Percentiles rank a stretch among this genome's conserved stretches.
These are phyloP conservation scores for Myotis brandtii DNA, from an alignment of 2,113 vertebrate genomes.

Conservation along the genomic window DNA sequence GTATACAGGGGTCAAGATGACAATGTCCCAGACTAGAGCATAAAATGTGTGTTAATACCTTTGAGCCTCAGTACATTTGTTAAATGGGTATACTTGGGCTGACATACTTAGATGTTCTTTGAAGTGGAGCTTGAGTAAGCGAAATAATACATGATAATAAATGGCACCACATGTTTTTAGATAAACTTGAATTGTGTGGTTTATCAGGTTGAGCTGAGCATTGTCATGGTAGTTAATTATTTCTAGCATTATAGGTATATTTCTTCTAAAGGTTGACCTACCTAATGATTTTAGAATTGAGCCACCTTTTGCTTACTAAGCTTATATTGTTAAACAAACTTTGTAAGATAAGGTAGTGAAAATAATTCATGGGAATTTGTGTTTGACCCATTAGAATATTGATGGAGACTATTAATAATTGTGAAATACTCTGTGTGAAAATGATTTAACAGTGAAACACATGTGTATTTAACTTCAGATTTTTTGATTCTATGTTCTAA, in stretches of 20 bases:
- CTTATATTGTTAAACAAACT: background rate
- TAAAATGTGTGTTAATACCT: constrained; percentile 82
- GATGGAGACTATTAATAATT: background rate
- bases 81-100: constrained; percentile 64
- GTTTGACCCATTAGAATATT: background rate
- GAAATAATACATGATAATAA: constrained; percentile 44
- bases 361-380: background rate
- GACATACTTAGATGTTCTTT: constrained; percentile 56
- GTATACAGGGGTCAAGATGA: constrained; percentile 86
- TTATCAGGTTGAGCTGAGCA: background rate
- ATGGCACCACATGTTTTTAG: constrained; percentile 24
- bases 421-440: constrained; percentile 12
- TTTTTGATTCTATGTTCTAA: constrained; percentile 42
- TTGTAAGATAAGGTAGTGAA: background rate
- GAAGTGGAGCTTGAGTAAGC: constrained; percentile 52
- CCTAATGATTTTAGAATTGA: background rate
- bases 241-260: background rate
- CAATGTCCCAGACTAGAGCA: constrained; percentile 84
- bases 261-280: background rate
- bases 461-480: background rate
- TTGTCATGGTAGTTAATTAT: constrained; percentile 8
- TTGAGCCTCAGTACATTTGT: constrained; percentile 73
- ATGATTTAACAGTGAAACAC: constrained; percentile 38
- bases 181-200: background rate
- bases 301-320: background rate